Evolutionary conservation across 2,888 invertebrate species (phyloP), one percentile per base, ranked within the genome.

Genomic region (Anthrax anthrax): DNA sequence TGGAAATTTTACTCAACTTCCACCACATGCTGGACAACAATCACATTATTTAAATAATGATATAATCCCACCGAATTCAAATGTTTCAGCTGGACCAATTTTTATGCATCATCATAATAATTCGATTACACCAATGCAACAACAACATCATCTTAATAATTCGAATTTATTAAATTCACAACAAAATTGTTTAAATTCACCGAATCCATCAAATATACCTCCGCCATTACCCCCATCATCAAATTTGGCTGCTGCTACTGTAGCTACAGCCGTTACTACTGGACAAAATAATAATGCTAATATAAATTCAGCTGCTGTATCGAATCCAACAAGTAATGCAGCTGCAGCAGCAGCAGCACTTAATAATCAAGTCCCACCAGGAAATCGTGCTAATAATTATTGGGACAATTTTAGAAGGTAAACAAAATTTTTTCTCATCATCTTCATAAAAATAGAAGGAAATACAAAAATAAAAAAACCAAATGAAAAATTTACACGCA

Each of bases 351-450:
- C 54, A 29, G 55, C 77, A 54, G 79, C 83, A 1, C 72, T 90
- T 39, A 90, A 90, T 67, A 90, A 90, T 66, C 88, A 90, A 71
- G 89, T 90, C 45, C 84, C 88, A 37, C 90, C 90, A 34, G 89
- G 90, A 27, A 88, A 86, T 67, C 73, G 90, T 53, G 88, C 89
- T 47, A 91, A 91, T 67, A 91, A 91, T 70, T 91, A 90, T 68
- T 90, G 88, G 88, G 90, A 91, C 64, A 90, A 91, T 70, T 90
- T 91, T 66, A 73, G 88, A 71, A 89, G 89, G 88, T 87, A 80
- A 75, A 58, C 57, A 47, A 29, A 42, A 42, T 50, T 32, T 32
- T 5, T 32, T 12, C 12, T 5, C 2, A 50, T 38, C 47, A 46
- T 50, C 41, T 18, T 42, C 42, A 42, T n/a, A n/a, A n/a, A n/a